Percentiles rank a stretch among this genome's conserved stretches.
Evolutionary conservation across 2,797 vertebrate species (phyloP).

Genomic region (Pipistrellus kuhlii): DNA sequence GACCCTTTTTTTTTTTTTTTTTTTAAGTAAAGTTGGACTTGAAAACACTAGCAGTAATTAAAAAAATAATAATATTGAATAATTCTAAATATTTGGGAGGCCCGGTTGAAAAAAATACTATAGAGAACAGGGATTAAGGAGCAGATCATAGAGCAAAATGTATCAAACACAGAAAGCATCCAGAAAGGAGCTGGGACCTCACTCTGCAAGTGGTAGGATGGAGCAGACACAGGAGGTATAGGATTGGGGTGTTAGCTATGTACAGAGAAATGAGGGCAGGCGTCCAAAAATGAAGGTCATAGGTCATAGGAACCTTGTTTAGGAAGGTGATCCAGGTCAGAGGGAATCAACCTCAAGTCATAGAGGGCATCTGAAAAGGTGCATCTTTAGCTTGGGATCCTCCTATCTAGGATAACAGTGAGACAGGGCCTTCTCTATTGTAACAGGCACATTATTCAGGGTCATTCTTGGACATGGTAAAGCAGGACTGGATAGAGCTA

Average conservation of each 20-base stretch:
- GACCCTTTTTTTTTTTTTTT: constrained; percentile 28
- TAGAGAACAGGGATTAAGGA: neutral
- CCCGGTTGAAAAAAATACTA: constrained; percentile 44
- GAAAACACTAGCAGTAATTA: constrained; percentile 49
- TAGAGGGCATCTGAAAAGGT: neutral
- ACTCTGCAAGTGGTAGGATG: neutral
- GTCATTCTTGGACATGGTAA: neutral
- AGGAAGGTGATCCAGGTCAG: neutral
- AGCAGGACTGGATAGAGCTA: neutral
- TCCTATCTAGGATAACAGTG: neutral
- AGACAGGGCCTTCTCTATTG: neutral
- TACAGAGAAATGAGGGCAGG: neutral
- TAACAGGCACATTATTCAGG: neutral
- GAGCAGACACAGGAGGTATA: neutral
- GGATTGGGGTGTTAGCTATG: neutral
- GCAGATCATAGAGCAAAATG: neutral
- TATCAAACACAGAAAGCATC: neutral
- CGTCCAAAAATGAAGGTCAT: neutral
- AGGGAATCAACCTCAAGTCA: neutral
- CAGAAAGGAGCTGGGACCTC: neutral
- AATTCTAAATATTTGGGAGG: constrained; percentile 38
- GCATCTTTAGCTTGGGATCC: neutral
- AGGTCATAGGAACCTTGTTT: neutral
- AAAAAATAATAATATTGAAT: constrained; percentile 27
- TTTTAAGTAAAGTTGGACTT: constrained; percentile 58